These are phyloP conservation scores for Acanthurus tractus DNA, from an alignment of 2,797 vertebrate genomes.

Conservation along the genomic window DNA sequence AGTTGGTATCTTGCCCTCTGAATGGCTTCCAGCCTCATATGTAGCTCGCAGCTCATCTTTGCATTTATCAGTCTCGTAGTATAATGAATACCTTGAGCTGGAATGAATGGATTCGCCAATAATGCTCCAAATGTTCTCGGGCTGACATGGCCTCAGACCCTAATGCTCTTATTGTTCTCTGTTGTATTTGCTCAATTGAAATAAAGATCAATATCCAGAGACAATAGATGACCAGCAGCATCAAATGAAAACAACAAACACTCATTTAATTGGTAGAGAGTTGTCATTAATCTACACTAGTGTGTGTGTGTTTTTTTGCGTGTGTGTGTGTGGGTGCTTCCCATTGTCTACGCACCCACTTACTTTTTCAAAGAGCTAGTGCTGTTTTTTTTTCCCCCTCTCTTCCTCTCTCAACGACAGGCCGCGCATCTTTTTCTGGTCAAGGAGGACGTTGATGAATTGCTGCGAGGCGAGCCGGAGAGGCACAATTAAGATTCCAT, in stretches of 20 bases:
- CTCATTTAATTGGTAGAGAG: slow-evolving; percentile 75
- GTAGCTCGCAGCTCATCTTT: slow-evolving; percentile 65
- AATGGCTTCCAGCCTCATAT: slow-evolving; percentile 59
- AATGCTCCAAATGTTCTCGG: slow-evolving; percentile 61
- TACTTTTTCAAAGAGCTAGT: slow-evolving; percentile 57
- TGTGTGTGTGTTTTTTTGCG: slow-evolving; percentile 43
- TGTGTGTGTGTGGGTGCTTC: slow-evolving; percentile 36
- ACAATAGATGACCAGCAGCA: slow-evolving; percentile 77
- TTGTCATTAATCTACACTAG: slow-evolving; percentile 74
- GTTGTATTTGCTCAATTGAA: slow-evolving; percentile 64
- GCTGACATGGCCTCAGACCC: slow-evolving; percentile 50
- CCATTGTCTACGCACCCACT: slow-evolving; percentile 38
- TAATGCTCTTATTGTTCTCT: slow-evolving; percentile 72
- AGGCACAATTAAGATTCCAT: slow-evolving; percentile 90
- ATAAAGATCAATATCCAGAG: slow-evolving; percentile 80
- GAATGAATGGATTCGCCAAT: slow-evolving; percentile 75
- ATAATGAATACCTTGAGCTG: slow-evolving; percentile 69
- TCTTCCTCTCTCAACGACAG: slow-evolving; percentile 40
- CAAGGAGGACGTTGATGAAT: slow-evolving; percentile 84
- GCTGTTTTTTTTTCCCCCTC: slow-evolving; percentile 15
- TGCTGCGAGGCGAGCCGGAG: slow-evolving; percentile 70
- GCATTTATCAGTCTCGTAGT: slow-evolving; percentile 66
- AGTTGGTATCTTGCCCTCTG: slow-evolving; percentile 39
- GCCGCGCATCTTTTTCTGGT: slow-evolving; percentile 70
- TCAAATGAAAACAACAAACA: slow-evolving; percentile 74